Base-by-base conservation (phyloP, 2,888 invertebrate species). In the Cylindroiulus punctatus region DNA sequence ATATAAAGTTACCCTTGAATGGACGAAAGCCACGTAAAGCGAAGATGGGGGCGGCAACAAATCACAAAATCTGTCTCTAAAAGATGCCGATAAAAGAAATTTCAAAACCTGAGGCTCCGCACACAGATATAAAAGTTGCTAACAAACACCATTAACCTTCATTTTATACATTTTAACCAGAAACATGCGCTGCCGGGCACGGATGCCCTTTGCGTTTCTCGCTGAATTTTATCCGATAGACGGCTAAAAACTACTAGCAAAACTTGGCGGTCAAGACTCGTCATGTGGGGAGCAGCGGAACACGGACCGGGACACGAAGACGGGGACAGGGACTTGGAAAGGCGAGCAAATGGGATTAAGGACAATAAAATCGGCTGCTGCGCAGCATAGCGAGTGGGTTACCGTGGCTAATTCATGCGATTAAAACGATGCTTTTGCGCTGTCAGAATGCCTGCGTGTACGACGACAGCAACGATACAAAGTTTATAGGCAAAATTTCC, bases 1-100 rank as follows among this genome's bases (percentile, higher is more conserved):
- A 57, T 57, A 57, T 57, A 57, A 57, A 57, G 57, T 57, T 57
- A 57, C 57, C 57, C 57, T 57, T 57, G 22, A 57, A 57, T 57
- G 57, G 57, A 57, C 57, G 57, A 57, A 57, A 57, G 57, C 57
- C 57, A 57, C n/a, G 57, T 57, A 57, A 57, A 57, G 57, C 57
- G 57, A 22, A 57, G 22, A 57, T 57, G n/a, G 22, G 57, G 22
- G 57, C 14, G 52, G 52, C 44, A 57, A 57, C 0, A 57, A 57
- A 57, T 57, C 22, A 57, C 22, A 57, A 57, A 57, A 57, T 57
- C 57, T 57, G 57, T 57, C 22, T 57, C 57, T 57, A 57, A 57
- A 57, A 57, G 57, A 57, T 57, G 57, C 57, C 57, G 57, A 57
- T 57, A 57, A 57, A 57, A 57, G 57, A 44, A 44, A 44, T 57